A percentile compares a stretch with the other conserved stretches of the same genome.
phyloP scores from a whole-genome alignment of 2,888 invertebrate genomes.

The Mactromeris polynyma region DNA sequence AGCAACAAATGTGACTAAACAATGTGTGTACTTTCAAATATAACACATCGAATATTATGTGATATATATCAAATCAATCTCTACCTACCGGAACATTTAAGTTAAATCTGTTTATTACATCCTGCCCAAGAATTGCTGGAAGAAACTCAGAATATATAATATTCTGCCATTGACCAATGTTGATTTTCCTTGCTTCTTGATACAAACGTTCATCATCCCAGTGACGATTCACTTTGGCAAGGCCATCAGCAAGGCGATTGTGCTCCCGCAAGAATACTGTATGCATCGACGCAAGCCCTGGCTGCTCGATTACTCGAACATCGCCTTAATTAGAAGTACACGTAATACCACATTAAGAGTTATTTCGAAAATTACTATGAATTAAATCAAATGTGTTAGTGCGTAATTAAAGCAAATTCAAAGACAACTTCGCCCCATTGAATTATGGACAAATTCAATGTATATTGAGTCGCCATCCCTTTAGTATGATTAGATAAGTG shows the following conservation, averaged over 20 bases:
- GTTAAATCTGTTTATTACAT: not conserved
- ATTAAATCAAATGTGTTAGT: not conserved
- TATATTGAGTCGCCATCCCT: too few species aligned
- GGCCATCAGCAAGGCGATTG: conserved; percentile 61
- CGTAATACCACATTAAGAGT: too few species aligned
- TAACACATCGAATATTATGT: too few species aligned
- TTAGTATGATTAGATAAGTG: too few species aligned
- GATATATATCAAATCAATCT: too few species aligned
- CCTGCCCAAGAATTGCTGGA: conserved; percentile 60
- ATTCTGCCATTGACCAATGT: conserved; percentile 80
- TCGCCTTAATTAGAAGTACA: conserved; percentile 65
- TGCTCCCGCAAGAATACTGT: conserved; percentile 68
- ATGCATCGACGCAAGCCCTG: conserved; percentile 66
- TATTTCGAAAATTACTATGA: not conserved
- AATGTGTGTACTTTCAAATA: too few species aligned
- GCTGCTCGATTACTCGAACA: conserved; percentile 69
- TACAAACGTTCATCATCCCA: conserved; percentile 68
- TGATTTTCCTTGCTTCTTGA: conserved; percentile 91
- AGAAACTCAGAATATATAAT: conserved; percentile 81
- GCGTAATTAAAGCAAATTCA: too few species aligned
- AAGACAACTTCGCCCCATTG: too few species aligned
- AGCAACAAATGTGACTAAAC: too few species aligned
- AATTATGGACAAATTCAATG: too few species aligned
- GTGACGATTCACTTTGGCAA: conserved; percentile 52
- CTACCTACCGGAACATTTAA: conserved; percentile 10